Conservation (phyloP, 2,113 vertebrate genomes). For the Vireo altiloquus region DNA sequence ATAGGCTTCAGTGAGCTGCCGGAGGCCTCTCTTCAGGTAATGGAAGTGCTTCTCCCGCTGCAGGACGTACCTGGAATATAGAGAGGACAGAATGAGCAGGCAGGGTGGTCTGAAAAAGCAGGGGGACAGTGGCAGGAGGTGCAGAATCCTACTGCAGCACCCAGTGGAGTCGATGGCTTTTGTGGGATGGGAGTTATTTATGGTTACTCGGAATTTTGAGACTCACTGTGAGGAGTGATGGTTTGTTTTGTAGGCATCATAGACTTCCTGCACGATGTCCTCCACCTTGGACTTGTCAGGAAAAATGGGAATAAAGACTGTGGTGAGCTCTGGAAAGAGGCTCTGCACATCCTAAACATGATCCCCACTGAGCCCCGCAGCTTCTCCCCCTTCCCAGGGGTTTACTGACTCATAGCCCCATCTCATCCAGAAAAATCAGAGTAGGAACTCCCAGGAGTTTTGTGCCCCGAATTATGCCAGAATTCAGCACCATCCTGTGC, state of each 20-base stretch:
- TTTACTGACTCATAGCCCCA: accelerated
- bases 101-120: not conserved
- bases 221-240: conserved; percentile 82
- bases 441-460: not conserved
- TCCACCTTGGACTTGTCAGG: conserved; percentile 85
- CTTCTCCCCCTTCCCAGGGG: no score
- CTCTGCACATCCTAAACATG: accelerated
- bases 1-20: conserved; percentile 89
- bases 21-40: conserved; percentile 94
- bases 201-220: not conserved
- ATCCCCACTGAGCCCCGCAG: accelerated
- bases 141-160: not conserved
- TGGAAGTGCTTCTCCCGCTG: conserved; percentile 91
- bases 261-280: conserved; percentile 83
- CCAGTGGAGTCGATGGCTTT: accelerated
- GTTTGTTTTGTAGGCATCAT: conserved; percentile 82
- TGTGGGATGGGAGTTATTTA: not conserved
- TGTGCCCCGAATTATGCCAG: not conserved
- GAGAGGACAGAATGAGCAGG: not conserved
- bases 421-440: not conserved
- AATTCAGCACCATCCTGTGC: not conserved
- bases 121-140: not conserved
- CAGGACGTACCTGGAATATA: conserved; percentile 79
- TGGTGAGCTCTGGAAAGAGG: not conserved
- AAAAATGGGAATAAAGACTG: not conserved